Evolutionary conservation across 2,113 vertebrate genomes (phyloP).

Genomic region (Pampusana beccarii): DNA sequence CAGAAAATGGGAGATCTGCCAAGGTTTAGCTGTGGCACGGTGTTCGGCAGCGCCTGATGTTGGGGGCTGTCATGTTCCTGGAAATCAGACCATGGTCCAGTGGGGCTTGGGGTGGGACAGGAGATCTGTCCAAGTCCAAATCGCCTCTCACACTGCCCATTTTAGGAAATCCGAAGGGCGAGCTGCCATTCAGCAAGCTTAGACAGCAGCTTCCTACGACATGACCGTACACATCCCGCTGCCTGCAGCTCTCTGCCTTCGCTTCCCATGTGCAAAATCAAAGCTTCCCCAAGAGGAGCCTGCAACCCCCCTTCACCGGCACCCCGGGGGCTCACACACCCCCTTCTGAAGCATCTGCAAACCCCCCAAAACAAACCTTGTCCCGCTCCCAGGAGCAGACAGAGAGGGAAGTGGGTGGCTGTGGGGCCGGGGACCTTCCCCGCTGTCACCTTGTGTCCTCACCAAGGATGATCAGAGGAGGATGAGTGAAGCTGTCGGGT

Average conservation of each 20-base stretch:
- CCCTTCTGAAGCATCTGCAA: neutral
- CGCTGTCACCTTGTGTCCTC: neutral
- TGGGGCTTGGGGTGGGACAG: neutral
- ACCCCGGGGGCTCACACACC: accelerated
- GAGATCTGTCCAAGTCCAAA: neutral
- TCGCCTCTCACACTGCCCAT: accelerated
- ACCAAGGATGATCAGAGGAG: accelerated
- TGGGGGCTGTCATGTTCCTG: neutral
- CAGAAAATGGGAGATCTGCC: neutral
- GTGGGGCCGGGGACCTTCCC: neutral
- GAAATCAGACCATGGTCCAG: neutral
- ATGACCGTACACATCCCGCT: neutral
- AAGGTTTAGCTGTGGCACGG: accelerated
- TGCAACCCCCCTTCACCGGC: neutral
- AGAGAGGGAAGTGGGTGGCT: neutral
- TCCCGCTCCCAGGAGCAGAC: accelerated
- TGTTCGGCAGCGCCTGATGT: neutral
- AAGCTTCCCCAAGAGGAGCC: neutral
- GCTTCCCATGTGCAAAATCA: neutral
- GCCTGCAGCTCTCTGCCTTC: neutral
- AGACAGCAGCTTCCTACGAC: neutral
- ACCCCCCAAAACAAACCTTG: neutral
- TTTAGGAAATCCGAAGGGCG: neutral
- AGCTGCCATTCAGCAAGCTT: neutral
- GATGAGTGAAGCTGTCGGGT: accelerated